phyloP scores from a whole-genome alignment of 2,888 invertebrate genomes.

The Agrochola macilenta region DNA sequence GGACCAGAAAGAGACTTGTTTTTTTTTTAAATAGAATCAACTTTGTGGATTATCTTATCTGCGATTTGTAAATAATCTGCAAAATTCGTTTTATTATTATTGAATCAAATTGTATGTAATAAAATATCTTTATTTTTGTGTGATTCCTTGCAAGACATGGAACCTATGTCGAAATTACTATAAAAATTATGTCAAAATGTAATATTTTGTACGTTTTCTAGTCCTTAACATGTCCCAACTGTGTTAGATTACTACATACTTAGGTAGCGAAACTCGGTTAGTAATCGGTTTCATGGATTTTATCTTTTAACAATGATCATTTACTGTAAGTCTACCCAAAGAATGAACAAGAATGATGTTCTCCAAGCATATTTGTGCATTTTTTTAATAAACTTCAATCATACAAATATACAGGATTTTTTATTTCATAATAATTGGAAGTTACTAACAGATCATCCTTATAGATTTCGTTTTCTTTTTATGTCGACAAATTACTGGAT shows the following conservation, averaged over 20 bases:
- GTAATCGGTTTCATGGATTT: constrained; percentile 51
- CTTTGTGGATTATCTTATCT: constrained; percentile 36
- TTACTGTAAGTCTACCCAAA: constrained; percentile 63
- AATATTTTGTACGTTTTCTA: constrained; percentile 22
- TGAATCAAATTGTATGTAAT: constrained; percentile 7
- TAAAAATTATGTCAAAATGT: background rate
- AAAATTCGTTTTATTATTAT: constrained; percentile 53
- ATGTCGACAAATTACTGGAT: background rate
- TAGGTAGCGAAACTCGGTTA: constrained; percentile 42
- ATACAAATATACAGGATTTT: constrained; percentile 46
- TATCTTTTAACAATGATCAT: constrained; percentile 63
- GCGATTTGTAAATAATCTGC: constrained; percentile 37
- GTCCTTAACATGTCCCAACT: constrained; percentile 44
- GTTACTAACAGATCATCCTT: constrained; percentile 52
- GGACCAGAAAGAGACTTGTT: background rate
- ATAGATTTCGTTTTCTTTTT: background rate
- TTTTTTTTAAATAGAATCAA: constrained; percentile 33
- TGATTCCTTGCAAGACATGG: constrained; percentile 8
- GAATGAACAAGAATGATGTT: constrained; percentile 65
- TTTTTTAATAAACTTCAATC: constrained; percentile 67
- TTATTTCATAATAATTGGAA: constrained; percentile 57
- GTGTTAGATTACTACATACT: constrained; percentile 46
- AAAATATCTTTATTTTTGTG: background rate
- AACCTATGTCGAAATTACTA: background rate
- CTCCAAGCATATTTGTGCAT: constrained; percentile 73